Percentiles rank a stretch among this genome's conserved stretches.
Evolutionary conservation across 2,888 invertebrate genomes (phyloP).

Genomic region (Escarpia spicata): DNA sequence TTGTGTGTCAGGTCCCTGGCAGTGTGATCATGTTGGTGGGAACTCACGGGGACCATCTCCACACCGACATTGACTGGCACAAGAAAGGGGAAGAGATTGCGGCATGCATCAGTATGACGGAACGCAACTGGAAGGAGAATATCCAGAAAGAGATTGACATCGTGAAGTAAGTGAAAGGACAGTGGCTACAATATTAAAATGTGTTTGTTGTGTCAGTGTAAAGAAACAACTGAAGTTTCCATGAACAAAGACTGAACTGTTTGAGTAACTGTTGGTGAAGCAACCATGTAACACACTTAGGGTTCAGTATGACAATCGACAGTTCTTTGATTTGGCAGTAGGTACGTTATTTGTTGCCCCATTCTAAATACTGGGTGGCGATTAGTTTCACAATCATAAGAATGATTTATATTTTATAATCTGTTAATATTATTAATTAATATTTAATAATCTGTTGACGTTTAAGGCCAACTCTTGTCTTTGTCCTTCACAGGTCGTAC

Average conservation of each 20-base stretch:
- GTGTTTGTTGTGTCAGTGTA: neutral
- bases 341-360: too few relatives aligned
- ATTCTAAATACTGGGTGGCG: too few relatives aligned
- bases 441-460: neutral
- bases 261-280: neutral
- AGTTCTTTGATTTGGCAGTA: too few relatives aligned
- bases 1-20: constrained; percentile 1
- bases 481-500: neutral
- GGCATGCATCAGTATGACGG: neutral
- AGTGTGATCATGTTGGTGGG: constrained; percentile 18
- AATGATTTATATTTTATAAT: too few relatives aligned
- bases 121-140: neutral
- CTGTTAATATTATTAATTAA: too few relatives aligned
- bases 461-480: neutral
- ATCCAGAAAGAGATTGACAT: constrained; percentile 20
- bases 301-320: neutral
- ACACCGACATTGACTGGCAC: neutral
- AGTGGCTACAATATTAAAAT: neutral
- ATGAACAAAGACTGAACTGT: neutral
- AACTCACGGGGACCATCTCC: constrained; percentile 14
- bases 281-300: neutral
- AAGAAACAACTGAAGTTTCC: neutral
- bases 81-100: neutral
- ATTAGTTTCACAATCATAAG: too few relatives aligned
- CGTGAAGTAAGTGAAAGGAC: neutral